These are phyloP conservation scores for Hoplodrina blanda DNA, from an alignment of 2,888 invertebrate species.

Conservation along the genomic window DNA sequence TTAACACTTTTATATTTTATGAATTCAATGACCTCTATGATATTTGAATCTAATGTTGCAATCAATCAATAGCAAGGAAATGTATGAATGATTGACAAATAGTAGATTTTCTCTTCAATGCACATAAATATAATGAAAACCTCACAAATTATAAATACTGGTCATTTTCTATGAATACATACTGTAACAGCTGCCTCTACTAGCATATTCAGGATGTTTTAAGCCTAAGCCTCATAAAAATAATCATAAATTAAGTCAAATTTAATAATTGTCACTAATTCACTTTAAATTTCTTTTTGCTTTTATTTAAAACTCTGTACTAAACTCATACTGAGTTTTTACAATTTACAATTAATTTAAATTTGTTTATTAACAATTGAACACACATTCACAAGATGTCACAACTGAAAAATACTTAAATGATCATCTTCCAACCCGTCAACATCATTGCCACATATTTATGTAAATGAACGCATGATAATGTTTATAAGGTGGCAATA, in stretches of 20 bases:
- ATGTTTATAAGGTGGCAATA: slow-evolving; percentile 1
- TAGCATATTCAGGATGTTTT: slow-evolving; percentile 15
- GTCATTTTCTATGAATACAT: slow-evolving; percentile 12
- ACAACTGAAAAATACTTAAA: slow-evolving; percentile 10
- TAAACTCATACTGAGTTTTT: slow-evolving; percentile 1
- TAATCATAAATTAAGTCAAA: slow-evolving; percentile 10
- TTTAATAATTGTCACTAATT: neutral
- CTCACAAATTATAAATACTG: neutral
- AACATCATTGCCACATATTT: slow-evolving; percentile 3
- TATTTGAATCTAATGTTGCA: neutral
- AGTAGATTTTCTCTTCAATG: neutral
- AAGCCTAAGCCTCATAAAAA: neutral
- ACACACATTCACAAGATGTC: neutral
- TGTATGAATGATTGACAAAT: neutral
- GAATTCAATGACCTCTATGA: neutral
- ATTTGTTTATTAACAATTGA: neutral
- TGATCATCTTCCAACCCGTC: neutral
- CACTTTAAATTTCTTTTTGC: neutral
- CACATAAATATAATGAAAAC: neutral
- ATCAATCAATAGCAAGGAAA: neutral
- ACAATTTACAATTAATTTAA: neutral
- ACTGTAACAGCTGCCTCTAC: slow-evolving; percentile 1
- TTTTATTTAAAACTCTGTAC: neutral
- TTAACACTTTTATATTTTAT: neutral
- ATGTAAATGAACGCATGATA: slow-evolving; percentile 32